Conservation (phyloP, 1,140 invertebrate species). For the Amyelois transitella region DNA sequence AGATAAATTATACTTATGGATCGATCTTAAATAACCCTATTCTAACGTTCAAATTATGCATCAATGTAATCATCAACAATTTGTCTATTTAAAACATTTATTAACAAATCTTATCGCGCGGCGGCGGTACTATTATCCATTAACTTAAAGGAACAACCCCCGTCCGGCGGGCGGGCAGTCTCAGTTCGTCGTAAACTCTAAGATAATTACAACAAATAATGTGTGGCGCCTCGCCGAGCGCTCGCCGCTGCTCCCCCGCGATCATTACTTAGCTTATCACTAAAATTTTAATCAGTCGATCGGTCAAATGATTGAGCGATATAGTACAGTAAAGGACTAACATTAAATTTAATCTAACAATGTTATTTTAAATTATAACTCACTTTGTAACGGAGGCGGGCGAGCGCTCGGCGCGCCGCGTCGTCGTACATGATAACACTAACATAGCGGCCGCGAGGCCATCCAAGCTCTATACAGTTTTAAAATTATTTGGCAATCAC, state of each 20-base stretch:
- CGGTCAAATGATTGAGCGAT: conserved; percentile 73
- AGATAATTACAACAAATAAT: conserved; percentile 49
- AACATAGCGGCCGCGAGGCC: conserved; percentile 26
- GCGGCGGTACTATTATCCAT: conserved; percentile 33
- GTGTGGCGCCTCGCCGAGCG: conserved; percentile 20
- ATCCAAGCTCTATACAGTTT: conserved; percentile 57
- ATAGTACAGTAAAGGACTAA: conserved; percentile 74
- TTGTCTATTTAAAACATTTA: conserved; percentile 64
- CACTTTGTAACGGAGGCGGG: conserved; percentile 49
- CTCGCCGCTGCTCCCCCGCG: conserved; percentile 24
- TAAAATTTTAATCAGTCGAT: conserved; percentile 75
- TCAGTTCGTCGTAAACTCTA: conserved; percentile 46
- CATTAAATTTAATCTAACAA: conserved; percentile 74
- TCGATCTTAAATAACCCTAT: conserved; percentile 72
- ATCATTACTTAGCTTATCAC: conserved; percentile 71
- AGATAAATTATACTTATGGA: conserved; percentile 72
- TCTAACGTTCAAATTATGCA: conserved; percentile 71
- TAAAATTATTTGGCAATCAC: conserved; percentile 71
- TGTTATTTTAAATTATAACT: conserved; percentile 73
- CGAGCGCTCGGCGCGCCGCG: conserved; percentile 33
- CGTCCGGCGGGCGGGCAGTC: conserved; percentile 28
- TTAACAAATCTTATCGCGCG: conserved; percentile 52
- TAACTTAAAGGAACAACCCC: conserved; percentile 46
- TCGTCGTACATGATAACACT: conserved; percentile 22
- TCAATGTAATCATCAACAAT: conserved; percentile 65